Evolutionary conservation across 1,140 invertebrate species (phyloP).

Genomic region (Drosophila guanche): DNA sequence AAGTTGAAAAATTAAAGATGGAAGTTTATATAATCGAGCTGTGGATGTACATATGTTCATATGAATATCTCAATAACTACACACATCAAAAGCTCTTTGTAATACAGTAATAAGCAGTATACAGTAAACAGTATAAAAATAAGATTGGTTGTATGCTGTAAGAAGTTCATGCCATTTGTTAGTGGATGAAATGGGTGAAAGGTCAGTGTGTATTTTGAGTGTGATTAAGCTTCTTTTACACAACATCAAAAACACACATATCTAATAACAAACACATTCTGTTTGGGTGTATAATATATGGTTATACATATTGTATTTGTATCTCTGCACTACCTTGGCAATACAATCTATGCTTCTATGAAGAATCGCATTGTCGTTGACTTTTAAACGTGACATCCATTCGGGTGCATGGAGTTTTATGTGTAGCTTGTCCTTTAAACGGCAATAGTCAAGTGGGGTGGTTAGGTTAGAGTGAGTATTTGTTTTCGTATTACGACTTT

Average conservation of each 20-base stretch:
- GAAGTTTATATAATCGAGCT: too few species aligned
- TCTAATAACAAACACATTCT: conserved; percentile 38
- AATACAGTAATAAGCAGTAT: background rate
- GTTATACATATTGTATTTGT: conserved; percentile 25
- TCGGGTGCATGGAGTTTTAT: conserved; percentile 86
- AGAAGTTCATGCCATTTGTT: conserved; percentile 46
- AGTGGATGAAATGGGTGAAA: conserved; percentile 11
- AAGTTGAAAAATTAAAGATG: too few species aligned
- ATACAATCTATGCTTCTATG: conserved; percentile 89
- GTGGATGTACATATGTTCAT: background rate
- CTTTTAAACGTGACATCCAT: conserved; percentile 86
- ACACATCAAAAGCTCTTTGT: conserved; percentile 57
- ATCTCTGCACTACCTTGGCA: conserved; percentile 85
- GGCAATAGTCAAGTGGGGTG: conserved; percentile 36
- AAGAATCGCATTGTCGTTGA: conserved; percentile 84
- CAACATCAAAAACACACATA: conserved; percentile 50
- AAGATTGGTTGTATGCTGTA: conserved; percentile 6
- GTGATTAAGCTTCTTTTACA: conserved; percentile 40
- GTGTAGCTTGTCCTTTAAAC: conserved; percentile 77
- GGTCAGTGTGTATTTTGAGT: conserved; percentile 50
- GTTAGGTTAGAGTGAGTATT: conserved; percentile 32
- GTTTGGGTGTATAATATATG: conserved; percentile 13
- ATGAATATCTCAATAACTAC: conserved; percentile 20
- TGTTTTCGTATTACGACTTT: conserved; percentile 1
- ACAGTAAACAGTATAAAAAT: too few species aligned